Evolutionary conservation across 2,888 invertebrate genomes (phyloP).

Genomic region (Dolichopus griseipennis): DNA sequence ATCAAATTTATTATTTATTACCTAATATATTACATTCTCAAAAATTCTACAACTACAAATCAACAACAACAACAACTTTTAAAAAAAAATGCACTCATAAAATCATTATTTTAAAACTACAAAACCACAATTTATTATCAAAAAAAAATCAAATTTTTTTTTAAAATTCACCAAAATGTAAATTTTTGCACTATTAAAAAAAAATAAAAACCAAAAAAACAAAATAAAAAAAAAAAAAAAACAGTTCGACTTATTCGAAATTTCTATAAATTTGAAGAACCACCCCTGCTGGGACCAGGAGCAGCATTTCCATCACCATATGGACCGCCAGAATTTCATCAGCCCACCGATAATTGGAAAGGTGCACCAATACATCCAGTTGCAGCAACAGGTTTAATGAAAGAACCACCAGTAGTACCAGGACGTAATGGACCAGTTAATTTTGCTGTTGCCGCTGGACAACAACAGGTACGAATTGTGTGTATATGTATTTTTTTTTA

Average conservation of each 20-base stretch:
- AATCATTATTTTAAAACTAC: conserved; percentile 9
- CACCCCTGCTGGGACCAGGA: conserved; percentile 43
- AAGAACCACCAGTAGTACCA: conserved; percentile 49
- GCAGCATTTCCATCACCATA: conserved; percentile 40
- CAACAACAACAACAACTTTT: too few species aligned
- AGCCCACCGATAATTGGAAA: conserved; percentile 43
- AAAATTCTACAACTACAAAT: too few species aligned
- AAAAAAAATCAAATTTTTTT: conserved; percentile 7
- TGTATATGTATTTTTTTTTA: too few species aligned
- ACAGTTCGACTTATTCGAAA: conserved; percentile 34
- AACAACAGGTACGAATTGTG: conserved; percentile 39
- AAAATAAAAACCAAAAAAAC: conserved; percentile 18
- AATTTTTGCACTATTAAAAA: conserved; percentile 3
- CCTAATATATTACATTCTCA: too few species aligned
- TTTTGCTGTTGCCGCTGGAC: conserved; percentile 40
- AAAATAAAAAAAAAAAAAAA: conserved; percentile 20
- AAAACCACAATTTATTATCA: too few species aligned
- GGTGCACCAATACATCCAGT: conserved; percentile 42
- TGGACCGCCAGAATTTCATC: conserved; percentile 42
- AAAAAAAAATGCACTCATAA: not conserved
- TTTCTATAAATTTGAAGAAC: conserved; percentile 44
- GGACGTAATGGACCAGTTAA: conserved; percentile 42
- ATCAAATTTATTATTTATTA: too few species aligned
- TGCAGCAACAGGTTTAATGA: conserved; percentile 50
- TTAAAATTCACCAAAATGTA: conserved; percentile 10